A percentile compares a stretch with the other conserved stretches of the same genome.
Evolutionary conservation across 1,140 invertebrate species (phyloP).

Genomic region (Leptopilina clavipes): DNA sequence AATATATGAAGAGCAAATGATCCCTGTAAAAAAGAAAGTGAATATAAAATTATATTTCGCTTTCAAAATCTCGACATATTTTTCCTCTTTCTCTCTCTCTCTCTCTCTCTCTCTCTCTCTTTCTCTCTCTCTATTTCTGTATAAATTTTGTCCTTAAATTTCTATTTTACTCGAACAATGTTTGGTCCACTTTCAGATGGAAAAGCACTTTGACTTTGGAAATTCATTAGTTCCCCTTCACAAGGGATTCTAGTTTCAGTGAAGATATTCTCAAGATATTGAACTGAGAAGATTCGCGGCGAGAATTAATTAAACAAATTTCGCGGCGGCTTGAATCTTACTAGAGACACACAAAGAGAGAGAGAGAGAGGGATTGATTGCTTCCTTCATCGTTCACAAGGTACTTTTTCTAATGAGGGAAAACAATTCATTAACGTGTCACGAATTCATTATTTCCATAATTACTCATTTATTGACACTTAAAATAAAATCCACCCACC

Average conservation of each 20-base stretch:
- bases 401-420: too few species aligned
- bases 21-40: neutral
- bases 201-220: constrained; percentile 9
- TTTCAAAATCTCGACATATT: neutral
- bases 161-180: neutral
- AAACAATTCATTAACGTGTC: too few species aligned
- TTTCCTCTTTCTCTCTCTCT: too few species aligned
- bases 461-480: too few species aligned
- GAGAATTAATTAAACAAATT: constrained; percentile 20
- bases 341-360: neutral
- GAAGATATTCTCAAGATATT: constrained; percentile 7
- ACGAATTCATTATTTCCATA: too few species aligned
- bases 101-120: too few species aligned
- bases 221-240: neutral
- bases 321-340: neutral
- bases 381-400: too few species aligned
- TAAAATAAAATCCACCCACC: too few species aligned
- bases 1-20: constrained; percentile 2
- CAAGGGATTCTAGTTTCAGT: neutral
- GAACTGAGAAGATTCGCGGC: neutral
- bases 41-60: neutral
- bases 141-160: neutral
- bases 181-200: neutral
- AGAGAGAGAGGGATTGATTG: too few species aligned
- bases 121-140: too few species aligned